Evolutionary conservation across 2,113 vertebrate genomes (phyloP).

Genomic region (Elanoides forficatus): DNA sequence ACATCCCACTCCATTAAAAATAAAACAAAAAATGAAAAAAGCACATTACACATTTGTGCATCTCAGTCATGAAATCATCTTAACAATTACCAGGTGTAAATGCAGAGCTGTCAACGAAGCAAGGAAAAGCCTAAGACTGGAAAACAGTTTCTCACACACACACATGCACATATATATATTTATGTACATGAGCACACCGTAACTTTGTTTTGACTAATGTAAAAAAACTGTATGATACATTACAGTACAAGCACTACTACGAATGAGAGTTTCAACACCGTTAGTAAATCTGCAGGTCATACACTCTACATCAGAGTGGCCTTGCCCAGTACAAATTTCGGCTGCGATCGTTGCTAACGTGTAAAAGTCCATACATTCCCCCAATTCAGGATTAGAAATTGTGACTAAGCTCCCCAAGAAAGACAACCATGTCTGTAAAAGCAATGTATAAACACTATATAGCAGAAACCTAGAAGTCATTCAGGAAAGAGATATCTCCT

Average conservation of each 20-base stretch:
- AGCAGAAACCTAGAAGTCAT: not conserved
- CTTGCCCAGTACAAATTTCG: not conserved
- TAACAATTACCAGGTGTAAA: not conserved
- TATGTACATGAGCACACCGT: not conserved
- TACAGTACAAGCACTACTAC: not conserved
- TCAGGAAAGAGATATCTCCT: not conserved
- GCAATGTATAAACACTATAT: no score
- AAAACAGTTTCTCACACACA: not conserved
- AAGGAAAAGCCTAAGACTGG: not conserved
- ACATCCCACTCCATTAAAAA: not conserved
- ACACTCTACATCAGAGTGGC: not conserved
- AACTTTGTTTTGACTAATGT: not conserved
- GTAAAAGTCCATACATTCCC: not conserved
- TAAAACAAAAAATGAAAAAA: not conserved
- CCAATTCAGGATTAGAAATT: not conserved
- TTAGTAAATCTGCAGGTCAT: not conserved
- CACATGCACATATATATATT: accelerated
- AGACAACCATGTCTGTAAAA: not conserved
- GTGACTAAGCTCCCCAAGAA: not conserved
- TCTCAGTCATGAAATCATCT: not conserved
- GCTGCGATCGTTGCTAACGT: not conserved
- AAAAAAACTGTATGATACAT: not conserved
- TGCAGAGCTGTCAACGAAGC: not conserved
- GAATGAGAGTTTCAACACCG: not conserved
- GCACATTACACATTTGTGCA: not conserved